Percentiles rank a stretch among this genome's conserved stretches.
These are phyloP conservation scores for Tolmerus cingulatus DNA, from an alignment of 2,888 invertebrate genomes.

Conservation along the genomic window DNA sequence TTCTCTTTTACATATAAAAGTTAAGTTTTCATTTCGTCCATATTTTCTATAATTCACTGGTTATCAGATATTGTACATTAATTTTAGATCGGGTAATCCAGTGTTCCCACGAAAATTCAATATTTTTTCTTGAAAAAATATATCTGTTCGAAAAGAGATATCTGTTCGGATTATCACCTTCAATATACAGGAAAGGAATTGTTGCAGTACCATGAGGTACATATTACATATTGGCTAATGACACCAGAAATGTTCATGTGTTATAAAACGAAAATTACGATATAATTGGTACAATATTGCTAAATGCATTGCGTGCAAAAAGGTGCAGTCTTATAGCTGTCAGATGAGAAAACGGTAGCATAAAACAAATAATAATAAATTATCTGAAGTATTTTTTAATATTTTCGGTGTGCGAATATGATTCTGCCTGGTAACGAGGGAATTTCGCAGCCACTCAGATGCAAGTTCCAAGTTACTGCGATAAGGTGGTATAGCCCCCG, in stretches of 20 bases:
- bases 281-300: background rate
- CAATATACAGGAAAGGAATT: background rate
- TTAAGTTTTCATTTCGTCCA: too few relatives aligned
- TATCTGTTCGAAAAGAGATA: background rate
- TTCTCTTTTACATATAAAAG: too few relatives aligned
- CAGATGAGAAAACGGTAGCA: background rate
- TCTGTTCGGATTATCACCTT: background rate
- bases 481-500: background rate
- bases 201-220: too few relatives aligned
- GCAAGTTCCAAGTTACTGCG: constrained; percentile 1
- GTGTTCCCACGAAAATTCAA: background rate
- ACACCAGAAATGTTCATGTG: background rate
- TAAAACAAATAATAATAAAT: constrained; percentile 18
- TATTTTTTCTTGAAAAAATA: background rate
- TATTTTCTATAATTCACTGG: too few relatives aligned
- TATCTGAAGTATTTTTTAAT: background rate
- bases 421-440: background rate
- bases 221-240: background rate
- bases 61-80: too few relatives aligned
- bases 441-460: background rate
- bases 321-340: background rate
- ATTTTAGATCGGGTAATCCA: background rate
- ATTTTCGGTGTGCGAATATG: background rate
- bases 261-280: background rate
- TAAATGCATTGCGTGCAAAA: background rate